A percentile compares a stretch with the other conserved stretches of the same genome.
phyloP scores from a whole-genome alignment of 1,140 invertebrate species.

The Lineus longissimus region DNA sequence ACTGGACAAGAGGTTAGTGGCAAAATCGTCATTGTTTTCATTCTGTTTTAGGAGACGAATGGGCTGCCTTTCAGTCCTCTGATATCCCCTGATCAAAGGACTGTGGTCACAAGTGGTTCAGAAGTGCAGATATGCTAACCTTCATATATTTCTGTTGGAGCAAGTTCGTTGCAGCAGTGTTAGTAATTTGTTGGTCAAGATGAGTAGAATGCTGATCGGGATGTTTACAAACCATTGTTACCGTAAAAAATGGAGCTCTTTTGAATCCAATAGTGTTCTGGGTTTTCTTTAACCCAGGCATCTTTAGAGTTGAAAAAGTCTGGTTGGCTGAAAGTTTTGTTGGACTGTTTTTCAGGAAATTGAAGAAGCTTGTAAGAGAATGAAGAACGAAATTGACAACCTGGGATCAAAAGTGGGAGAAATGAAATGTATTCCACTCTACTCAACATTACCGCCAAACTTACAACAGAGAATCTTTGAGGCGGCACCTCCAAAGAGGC shows the following conservation, averaged over 20 bases:
- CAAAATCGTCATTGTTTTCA: neutral
- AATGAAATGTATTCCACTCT: slow-evolving; percentile 96
- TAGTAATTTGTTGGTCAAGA: too few relatives aligned
- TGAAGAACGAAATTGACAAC: slow-evolving; percentile 95
- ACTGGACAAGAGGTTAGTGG: slow-evolving; percentile 74
- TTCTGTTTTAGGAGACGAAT: neutral
- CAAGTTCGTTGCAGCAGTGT: too few relatives aligned
- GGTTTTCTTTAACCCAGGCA: neutral
- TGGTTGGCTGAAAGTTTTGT: too few relatives aligned
- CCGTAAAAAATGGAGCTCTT: neutral
- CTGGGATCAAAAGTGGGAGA: slow-evolving; percentile 94
- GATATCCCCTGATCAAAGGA: neutral
- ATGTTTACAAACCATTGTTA: neutral
- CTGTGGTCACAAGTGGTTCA: neutral
- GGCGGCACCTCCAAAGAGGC: slow-evolving; percentile 77
- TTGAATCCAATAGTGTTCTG: neutral
- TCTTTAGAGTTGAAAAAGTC: too few relatives aligned
- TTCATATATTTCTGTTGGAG: too few relatives aligned
- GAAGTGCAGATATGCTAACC: too few relatives aligned
- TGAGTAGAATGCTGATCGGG: too few relatives aligned
- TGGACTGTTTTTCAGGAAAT: slow-evolving; percentile 71
- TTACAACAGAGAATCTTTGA: slow-evolving; percentile 98
- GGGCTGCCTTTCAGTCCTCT: neutral
- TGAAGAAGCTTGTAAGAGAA: slow-evolving; percentile 97
- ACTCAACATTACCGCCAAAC: slow-evolving; percentile 96